These are phyloP conservation scores for Pseudomugil tenellus DNA, from an alignment of 2,797 vertebrate species.

Conservation along the genomic window DNA sequence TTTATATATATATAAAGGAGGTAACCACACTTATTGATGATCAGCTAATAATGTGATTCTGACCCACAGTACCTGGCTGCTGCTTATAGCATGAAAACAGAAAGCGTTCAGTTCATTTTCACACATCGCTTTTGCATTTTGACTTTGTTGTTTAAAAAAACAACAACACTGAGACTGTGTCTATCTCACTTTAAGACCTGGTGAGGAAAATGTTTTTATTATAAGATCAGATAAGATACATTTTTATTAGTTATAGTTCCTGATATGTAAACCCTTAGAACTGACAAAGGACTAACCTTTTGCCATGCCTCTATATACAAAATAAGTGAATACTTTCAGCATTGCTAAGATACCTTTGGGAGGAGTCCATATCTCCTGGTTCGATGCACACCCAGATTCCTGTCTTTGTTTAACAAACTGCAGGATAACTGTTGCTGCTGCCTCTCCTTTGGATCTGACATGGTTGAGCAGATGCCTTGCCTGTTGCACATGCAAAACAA, in stretches of 20 bases:
- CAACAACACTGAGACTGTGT: neutral
- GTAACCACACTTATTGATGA: neutral
- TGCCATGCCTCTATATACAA: no score
- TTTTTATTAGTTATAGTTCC: no score
- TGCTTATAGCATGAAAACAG: neutral
- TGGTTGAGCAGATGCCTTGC: slow-evolving; percentile 87
- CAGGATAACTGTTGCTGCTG: slow-evolving; percentile 78
- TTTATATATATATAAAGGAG: no score
- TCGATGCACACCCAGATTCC: slow-evolving; percentile 14
- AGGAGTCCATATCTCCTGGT: slow-evolving; percentile 36
- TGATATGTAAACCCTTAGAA: neutral
- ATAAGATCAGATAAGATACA: no score
- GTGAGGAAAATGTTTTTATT: neutral
- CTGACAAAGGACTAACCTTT: neutral
- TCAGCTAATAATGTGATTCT: neutral
- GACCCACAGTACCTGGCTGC: neutral
- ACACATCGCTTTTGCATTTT: neutral
- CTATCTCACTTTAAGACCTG: neutral
- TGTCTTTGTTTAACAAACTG: slow-evolving; percentile 69
- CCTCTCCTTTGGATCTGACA: slow-evolving; percentile 82
- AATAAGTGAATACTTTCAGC: neutral
- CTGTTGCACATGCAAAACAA: slow-evolving; percentile 59
- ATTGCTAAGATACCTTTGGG: slow-evolving; percentile 60
- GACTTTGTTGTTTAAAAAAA: neutral
- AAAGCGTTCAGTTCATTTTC: neutral